These are phyloP conservation scores for Sarcophaga peregrina DNA, from an alignment of 1,140 invertebrate species.

Conservation along the genomic window DNA sequence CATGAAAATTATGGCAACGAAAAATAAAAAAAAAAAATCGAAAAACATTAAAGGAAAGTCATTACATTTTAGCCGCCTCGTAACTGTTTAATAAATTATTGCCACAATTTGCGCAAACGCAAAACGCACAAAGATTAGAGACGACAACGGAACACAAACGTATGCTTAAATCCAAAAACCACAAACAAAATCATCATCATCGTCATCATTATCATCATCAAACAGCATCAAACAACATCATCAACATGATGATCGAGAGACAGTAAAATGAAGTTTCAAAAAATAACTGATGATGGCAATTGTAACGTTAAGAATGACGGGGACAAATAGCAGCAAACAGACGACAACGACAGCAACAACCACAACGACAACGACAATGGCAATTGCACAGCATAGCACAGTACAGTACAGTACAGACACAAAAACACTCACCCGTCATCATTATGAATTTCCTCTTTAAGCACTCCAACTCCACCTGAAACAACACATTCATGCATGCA, in stretches of 20 bases:
- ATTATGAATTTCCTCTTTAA: neutral
- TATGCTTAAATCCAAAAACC: neutral
- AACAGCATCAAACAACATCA: too few relatives aligned
- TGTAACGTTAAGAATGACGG: conserved; percentile 21
- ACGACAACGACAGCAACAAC: neutral
- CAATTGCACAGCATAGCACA: too few relatives aligned
- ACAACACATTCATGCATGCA: neutral
- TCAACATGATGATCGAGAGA: too few relatives aligned
- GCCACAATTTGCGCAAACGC: conserved; percentile 48
- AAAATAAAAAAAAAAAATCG: too few relatives aligned
- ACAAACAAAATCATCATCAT: neutral
- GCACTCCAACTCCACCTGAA: conserved; percentile 21
- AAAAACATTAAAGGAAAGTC: conserved; percentile 32
- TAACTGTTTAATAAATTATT: conserved; percentile 46
- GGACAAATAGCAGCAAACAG: conserved; percentile 38
- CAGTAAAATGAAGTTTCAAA: too few relatives aligned
- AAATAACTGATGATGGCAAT: conserved; percentile 7
- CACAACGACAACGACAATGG: neutral
- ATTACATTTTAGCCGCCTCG: conserved; percentile 41
- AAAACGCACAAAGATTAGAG: neutral
- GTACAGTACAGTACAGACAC: too few relatives aligned
- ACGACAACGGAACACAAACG: neutral
- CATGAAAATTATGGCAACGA: conserved; percentile 31
- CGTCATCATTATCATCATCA: neutral
- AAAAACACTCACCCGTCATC: neutral